Conservation (phyloP, 1,140 invertebrate species). For the Anoplolepis gracilipes region DNA sequence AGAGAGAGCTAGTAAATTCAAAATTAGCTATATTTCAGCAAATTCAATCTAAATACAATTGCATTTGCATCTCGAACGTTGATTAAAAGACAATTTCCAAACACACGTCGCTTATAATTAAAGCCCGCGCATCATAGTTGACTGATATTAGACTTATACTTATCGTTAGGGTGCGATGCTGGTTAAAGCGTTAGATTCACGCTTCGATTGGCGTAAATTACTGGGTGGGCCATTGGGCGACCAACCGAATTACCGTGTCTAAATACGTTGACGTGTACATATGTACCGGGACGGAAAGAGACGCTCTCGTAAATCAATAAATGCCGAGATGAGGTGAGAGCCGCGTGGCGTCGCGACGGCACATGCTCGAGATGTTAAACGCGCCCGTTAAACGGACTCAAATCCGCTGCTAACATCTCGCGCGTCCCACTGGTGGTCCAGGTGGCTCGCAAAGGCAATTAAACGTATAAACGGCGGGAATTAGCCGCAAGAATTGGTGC, state of each 20-base stretch:
- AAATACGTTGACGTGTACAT: not conserved
- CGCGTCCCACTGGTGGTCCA: constrained; percentile 60
- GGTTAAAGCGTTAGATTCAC: not conserved
- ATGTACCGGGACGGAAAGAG: not conserved
- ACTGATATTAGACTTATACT: too few relatives aligned
- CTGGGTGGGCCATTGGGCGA: not conserved
- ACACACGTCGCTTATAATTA: too few relatives aligned
- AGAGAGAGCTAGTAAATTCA: not conserved
- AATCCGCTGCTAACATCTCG: constrained; percentile 35
- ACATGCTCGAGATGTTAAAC: constrained; percentile 39
- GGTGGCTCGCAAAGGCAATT: constrained; percentile 72
- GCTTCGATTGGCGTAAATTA: not conserved
- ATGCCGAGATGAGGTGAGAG: not conserved
- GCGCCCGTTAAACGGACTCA: constrained; percentile 26
- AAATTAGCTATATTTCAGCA: too few relatives aligned
- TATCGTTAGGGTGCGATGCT: not conserved
- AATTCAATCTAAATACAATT: too few relatives aligned
- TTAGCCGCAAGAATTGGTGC: constrained; percentile 75
- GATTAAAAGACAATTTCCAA: too few relatives aligned
- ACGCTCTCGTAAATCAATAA: constrained; percentile 13
- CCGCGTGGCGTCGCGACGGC: constrained; percentile 4
- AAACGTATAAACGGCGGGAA: constrained; percentile 76
- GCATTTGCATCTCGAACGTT: too few relatives aligned
- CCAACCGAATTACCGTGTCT: not conserved
- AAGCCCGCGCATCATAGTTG: too few relatives aligned